Evolutionary conservation across 2,797 vertebrate species (phyloP), one percentile per base, ranked within the genome.

Genomic region (Lithobates pipiens): DNA sequence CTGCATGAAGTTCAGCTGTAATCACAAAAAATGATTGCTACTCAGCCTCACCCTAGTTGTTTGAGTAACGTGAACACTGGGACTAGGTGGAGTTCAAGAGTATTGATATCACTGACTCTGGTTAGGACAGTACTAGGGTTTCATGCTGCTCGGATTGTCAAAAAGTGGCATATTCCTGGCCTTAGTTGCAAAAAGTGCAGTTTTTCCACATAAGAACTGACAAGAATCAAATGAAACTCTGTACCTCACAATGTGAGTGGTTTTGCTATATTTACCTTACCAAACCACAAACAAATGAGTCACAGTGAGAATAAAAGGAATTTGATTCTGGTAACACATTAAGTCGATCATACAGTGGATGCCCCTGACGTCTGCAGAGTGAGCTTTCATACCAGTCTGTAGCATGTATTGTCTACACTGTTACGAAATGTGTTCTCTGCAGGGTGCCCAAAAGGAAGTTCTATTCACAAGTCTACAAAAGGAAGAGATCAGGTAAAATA

Each of bases 201-300:
- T 80, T 34, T 50, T 80, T 36, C 27, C 68, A 80, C 46, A 57
- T 54, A 71, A 36, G 9, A 46, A 57, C 34, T 27, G 29, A 42
- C 68, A 81, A 54, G 36, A 42, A 61, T 63, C 34, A 42, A 63
- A 72, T 46, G 27, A 18, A 36, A 42, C 18, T 80, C 21, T 25
- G 29, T 50, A 71, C 9, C 25, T 73, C 18, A 73, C 70, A 65
- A 61, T 10, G 29, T 16, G 63, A 18, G 11, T 68, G 36, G 36
- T 63, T 70, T 75, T 73, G 25, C 32, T 5, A 16, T 50, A 76
- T 79, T 84, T 71, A 73, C 65, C 44, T 61, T 61, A 18, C 29
- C 32, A 80, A 79, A 85, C 79, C 77, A 85, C 77, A 76, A 67
- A 63, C 42, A 61, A 21, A 80, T 85, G 71, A 80, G 77, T 74